Percentiles rank a stretch among this genome's conserved stretches.
Evolutionary conservation across 1,140 invertebrate species (phyloP).

Genomic region (Drosophila sechellia): DNA sequence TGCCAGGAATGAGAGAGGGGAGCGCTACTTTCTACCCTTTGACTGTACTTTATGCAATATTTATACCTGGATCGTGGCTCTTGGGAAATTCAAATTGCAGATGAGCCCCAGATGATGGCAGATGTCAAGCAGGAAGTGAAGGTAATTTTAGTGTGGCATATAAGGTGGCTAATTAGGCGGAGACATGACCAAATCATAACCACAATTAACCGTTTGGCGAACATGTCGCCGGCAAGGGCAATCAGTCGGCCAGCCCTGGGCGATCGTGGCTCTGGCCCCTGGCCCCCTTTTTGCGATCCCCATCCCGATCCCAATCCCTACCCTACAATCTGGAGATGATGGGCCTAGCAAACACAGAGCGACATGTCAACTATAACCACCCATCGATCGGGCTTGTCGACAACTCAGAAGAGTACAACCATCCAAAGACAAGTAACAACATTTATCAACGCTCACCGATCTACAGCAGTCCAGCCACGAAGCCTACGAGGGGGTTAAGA

Average conservation of each 20-base stretch:
- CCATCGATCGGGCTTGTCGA: slow-evolving; percentile 75
- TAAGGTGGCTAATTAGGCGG: slow-evolving; percentile 57
- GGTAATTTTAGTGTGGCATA: slow-evolving; percentile 30
- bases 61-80: slow-evolving; percentile 47
- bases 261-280: slow-evolving; percentile 16
- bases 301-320: slow-evolving; percentile 5
- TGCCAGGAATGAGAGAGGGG: slow-evolving; percentile 12
- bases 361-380: slow-evolving; percentile 82
- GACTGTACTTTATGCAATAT: slow-evolving; percentile 68
- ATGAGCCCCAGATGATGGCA: slow-evolving; percentile 8
- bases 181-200: slow-evolving; percentile 60
- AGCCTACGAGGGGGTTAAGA: slow-evolving; percentile 25
- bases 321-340: slow-evolving; percentile 38
- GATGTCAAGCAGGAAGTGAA: slow-evolving; percentile 65
- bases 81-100: slow-evolving; percentile 67
- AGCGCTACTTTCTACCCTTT: slow-evolving; percentile 67
- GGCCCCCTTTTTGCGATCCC: neutral
- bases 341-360: slow-evolving; percentile 64
- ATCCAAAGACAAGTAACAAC: slow-evolving; percentile 80
- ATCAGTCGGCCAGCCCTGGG: slow-evolving; percentile 19
- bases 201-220: slow-evolving; percentile 68
- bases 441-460: slow-evolving; percentile 80
- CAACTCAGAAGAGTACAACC: slow-evolving; percentile 59
- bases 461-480: slow-evolving; percentile 73
- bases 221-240: slow-evolving; percentile 25